Conservation (phyloP, 2,797 vertebrate genomes). For the Streptopelia turtur region DNA sequence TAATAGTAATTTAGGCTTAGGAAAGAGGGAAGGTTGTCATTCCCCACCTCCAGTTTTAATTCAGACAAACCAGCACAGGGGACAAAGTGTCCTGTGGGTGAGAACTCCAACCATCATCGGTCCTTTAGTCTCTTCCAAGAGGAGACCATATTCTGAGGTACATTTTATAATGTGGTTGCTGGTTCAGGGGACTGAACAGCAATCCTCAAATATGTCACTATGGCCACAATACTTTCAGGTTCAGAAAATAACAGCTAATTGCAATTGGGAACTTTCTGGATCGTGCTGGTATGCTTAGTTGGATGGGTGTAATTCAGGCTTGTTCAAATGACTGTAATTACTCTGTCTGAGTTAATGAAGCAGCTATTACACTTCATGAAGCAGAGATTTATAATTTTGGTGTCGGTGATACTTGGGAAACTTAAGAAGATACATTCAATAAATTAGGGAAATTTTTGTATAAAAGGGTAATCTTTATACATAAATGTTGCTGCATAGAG, state of each 20-base stretch:
- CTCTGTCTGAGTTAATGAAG: conserved; percentile 41
- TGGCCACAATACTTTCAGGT: background rate
- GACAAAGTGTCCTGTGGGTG: background rate
- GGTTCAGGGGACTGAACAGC: background rate
- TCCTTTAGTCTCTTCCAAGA: background rate
- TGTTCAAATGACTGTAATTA: conserved; percentile 41
- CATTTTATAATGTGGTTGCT: background rate
- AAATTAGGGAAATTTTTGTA: background rate
- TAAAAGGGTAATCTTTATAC: background rate
- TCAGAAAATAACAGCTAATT: background rate
- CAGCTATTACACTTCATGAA: conserved; percentile 39
- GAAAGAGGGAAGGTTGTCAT: background rate
- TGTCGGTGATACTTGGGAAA: background rate
- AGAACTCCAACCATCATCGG: background rate
- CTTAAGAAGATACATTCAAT: background rate
- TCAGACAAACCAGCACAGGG: background rate
- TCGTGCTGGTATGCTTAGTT: background rate
- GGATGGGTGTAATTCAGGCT: conserved; percentile 16
- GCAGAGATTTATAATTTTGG: conserved; percentile 27
- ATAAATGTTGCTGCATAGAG: background rate
- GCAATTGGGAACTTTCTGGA: background rate
- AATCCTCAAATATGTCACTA: background rate
- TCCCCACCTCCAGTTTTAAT: background rate
- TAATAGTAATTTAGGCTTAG: background rate
- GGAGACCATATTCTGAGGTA: background rate